phyloP scores from a whole-genome alignment of 2,113 vertebrate species.

The Hydropotes inermis region DNA sequence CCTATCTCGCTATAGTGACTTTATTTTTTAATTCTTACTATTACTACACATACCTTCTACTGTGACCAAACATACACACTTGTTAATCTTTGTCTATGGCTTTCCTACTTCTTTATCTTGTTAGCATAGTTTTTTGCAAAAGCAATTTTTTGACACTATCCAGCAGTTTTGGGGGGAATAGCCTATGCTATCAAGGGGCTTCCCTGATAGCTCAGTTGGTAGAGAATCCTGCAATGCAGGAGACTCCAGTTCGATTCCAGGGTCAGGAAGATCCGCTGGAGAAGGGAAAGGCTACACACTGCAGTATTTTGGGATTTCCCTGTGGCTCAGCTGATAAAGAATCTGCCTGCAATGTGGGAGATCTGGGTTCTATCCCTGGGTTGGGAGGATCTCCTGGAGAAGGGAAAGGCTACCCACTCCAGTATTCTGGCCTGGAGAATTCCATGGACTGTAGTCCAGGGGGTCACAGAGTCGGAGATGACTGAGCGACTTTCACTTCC shows the following conservation, averaged over 20 bases:
- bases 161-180: neutral
- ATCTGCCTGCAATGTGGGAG: neutral
- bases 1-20: neutral
- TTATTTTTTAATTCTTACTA: neutral
- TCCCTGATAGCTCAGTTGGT: neutral
- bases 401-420: neutral
- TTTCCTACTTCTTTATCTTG: neutral
- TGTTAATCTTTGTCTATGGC: neutral
- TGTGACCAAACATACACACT: neutral
- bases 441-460: neutral
- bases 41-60: neutral
- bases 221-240: neutral
- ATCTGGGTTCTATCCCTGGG: neutral
- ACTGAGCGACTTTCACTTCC: neutral
- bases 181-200: neutral
- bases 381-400: neutral
- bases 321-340: neutral
- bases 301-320: neutral
- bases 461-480: rapidly evolving
- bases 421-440: neutral
- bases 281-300: neutral
- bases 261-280: rapidly evolving
- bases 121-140: neutral
- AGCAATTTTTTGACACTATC: neutral
- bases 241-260: neutral